Conservation (phyloP, 2,113 vertebrate species). For the Serilophus lunatus region DNA sequence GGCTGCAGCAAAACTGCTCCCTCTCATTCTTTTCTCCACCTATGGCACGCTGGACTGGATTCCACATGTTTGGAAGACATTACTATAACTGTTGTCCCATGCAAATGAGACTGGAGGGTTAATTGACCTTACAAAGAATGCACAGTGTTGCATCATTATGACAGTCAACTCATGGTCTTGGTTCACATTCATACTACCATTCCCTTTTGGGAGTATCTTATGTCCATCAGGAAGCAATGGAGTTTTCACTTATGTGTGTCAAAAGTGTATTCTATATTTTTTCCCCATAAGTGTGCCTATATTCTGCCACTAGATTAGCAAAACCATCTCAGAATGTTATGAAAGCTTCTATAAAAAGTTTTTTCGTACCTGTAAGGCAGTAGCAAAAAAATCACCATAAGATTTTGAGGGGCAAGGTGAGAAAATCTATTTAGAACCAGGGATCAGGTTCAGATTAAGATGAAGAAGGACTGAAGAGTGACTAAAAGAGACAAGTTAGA, state of each 20-base stretch:
- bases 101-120: neutral
- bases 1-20: neutral
- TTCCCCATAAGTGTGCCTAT: neutral
- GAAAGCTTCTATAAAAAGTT: neutral
- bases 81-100: neutral
- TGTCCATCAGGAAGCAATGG: neutral
- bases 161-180: neutral
- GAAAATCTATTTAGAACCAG: neutral
- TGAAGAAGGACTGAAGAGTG: neutral
- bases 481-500: neutral
- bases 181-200: neutral
- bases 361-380: neutral
- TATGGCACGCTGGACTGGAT: neutral
- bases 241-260: fast-evolving
- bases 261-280: neutral
- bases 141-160: neutral
- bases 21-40: neutral
- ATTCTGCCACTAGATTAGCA: neutral
- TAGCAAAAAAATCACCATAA: neutral
- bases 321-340: neutral
- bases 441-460: neutral
- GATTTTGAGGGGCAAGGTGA: neutral
- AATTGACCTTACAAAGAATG: neutral
- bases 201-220: neutral
- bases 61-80: neutral